Conservation (phyloP, 2,888 invertebrate genomes). For the Panorpa germanica region DNA sequence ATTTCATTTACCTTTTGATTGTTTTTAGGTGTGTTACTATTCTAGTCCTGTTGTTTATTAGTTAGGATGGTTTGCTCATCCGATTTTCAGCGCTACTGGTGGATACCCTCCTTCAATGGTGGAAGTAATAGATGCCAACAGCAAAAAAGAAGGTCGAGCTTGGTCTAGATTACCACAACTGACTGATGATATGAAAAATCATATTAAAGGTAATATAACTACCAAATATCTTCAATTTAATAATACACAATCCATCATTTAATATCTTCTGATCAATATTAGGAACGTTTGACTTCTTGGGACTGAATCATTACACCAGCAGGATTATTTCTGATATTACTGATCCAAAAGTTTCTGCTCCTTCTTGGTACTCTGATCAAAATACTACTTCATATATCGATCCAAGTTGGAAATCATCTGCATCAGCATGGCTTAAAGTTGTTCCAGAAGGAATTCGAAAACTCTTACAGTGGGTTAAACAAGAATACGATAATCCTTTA, state of each 20-base stretch:
- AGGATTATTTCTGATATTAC: constrained; percentile 19
- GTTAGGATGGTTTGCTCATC: constrained; percentile 22
- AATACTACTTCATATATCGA: constrained; percentile 23
- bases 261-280: too few relatives aligned
- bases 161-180: constrained; percentile 16
- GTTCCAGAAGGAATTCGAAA: constrained; percentile 40
- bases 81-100: constrained; percentile 17
- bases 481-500: constrained; percentile 30
- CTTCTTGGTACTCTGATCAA: constrained; percentile 26
- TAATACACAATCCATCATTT: too few relatives aligned
- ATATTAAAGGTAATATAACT: constrained; percentile 13
- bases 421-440: too few relatives aligned
- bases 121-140: constrained; percentile 17
- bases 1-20: background rate
- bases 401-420: constrained; percentile 31
- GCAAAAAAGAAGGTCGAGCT: constrained; percentile 17
- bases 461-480: constrained; percentile 29
- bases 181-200: constrained; percentile 7
- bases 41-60: constrained; percentile 11
- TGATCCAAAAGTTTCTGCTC: constrained; percentile 16
- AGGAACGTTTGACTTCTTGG: constrained; percentile 42
- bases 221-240: too few relatives aligned
- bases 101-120: constrained; percentile 20
- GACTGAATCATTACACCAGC: constrained; percentile 42
- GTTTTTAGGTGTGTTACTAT: background rate